Evolutionary conservation across 2,888 invertebrate genomes (phyloP).

Genomic region (Drosophila quinaria): DNA sequence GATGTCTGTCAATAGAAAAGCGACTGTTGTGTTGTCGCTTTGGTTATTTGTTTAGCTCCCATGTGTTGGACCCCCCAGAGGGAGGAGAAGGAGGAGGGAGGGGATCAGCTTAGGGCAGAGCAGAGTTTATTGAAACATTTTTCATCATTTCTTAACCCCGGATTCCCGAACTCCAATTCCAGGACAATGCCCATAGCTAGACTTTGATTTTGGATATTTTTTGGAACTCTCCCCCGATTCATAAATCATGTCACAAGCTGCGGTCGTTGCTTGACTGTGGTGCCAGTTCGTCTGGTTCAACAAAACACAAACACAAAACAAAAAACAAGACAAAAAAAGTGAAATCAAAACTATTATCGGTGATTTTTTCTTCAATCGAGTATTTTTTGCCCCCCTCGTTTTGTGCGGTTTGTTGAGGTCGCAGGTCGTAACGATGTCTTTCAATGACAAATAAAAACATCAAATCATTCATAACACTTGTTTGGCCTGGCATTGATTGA

Average conservation of each 20-base stretch:
- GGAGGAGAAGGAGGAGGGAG: neutral
- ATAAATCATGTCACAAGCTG: slow-evolving; percentile 76
- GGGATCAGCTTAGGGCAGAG: slow-evolving; percentile 43
- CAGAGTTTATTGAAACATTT: slow-evolving; percentile 76
- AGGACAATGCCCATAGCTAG: slow-evolving; percentile 57
- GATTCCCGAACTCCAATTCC: slow-evolving; percentile 27
- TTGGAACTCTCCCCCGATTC: slow-evolving; percentile 28
- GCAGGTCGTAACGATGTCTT: slow-evolving; percentile 38
- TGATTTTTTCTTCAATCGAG: slow-evolving; percentile 38
- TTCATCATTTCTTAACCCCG: slow-evolving; percentile 68
- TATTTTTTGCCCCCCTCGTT: slow-evolving; percentile 23
- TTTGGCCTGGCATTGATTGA: slow-evolving; percentile 78
- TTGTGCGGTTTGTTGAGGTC: slow-evolving; percentile 75
- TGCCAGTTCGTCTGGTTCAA: slow-evolving; percentile 64
- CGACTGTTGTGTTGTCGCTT: slow-evolving; percentile 10
- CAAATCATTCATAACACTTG: slow-evolving; percentile 82
- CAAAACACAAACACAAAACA: slow-evolving; percentile 32
- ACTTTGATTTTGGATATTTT: slow-evolving; percentile 34
- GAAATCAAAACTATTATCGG: slow-evolving; percentile 76
- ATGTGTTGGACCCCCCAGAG: slow-evolving; percentile 49
- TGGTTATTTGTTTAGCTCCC: slow-evolving; percentile 54
- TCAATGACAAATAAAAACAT: slow-evolving; percentile 78
- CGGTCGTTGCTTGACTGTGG: slow-evolving; percentile 50
- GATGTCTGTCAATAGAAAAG: slow-evolving; percentile 15
- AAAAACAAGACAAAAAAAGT: slow-evolving; percentile 57